phyloP scores from a whole-genome alignment of 2,113 vertebrate species.

The Strigops habroptila region DNA sequence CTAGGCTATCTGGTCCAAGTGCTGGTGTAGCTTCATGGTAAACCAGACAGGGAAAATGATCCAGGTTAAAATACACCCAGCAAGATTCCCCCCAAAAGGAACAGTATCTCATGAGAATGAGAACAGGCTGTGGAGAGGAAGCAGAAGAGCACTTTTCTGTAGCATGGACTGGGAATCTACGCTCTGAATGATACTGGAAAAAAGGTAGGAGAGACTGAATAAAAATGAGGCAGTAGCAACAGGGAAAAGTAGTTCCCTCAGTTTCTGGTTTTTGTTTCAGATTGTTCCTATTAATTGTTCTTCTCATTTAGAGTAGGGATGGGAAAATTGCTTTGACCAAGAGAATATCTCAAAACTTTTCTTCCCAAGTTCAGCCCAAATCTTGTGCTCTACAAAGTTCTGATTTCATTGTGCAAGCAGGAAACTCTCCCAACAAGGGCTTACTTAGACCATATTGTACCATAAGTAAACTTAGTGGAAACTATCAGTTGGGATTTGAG shows the following conservation, averaged over 20 bases:
- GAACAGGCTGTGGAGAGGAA: neutral
- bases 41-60: neutral
- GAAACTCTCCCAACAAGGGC: neutral
- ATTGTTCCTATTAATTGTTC: neutral
- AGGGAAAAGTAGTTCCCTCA: neutral
- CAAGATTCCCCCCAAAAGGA: neutral
- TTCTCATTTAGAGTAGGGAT: neutral
- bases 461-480: neutral
- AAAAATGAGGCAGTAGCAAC: neutral
- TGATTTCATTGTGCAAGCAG: neutral
- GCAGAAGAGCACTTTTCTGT: neutral
- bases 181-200: neutral
- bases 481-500: neutral
- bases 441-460: neutral
- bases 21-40: neutral
- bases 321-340: neutral
- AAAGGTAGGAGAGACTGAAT: neutral
- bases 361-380: neutral
- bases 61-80: neutral
- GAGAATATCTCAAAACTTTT: neutral
- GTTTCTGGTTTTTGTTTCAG: neutral
- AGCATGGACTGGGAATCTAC: neutral
- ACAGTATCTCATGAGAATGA: neutral
- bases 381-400: neutral
- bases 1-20: neutral